Base-by-base conservation (phyloP, 2,888 invertebrate genomes). In the Synanthedon formicaeformis region DNA sequence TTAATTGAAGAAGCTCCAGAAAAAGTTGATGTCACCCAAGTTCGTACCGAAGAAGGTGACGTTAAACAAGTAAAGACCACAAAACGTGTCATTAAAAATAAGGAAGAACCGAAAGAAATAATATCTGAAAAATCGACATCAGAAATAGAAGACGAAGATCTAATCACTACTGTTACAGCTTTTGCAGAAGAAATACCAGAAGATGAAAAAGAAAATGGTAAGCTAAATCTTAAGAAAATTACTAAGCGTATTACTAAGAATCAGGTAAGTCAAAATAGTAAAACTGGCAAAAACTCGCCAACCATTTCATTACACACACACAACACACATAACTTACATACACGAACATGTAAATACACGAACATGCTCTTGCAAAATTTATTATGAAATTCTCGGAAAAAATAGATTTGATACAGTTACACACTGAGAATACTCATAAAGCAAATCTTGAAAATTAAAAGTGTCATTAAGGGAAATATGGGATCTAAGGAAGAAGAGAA, bases 211-310 rank as follows among this genome's bases (percentile, higher is more conserved):
- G 62, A 61, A 52, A 63, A 61, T 55, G 57, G 67, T 54, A 66
- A 66, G 56, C 59, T 59, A 40, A 61, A 58, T 12, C 74, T 73
- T 54, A 67, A 70, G 52, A 60, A 67, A 52, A 60, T 51, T 18
- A 49, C 49, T 12, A 56, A 56, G 27, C 56, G 56, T 5, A 48
- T 50, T 3, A 56, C 41, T n/a, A 34, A 34, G 34, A 10, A 52
- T 16, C 12, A 54, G 4, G n/a, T 45, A 49, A 67, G 83, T 89
- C 59, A 75, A 79, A 60, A 88, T 62, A 82, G 40, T 81, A 86
- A 57, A 84, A 87, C 49, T 67, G 83, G 83, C 54, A 48, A 48
- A 16, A 52, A 55, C 41, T 67, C 64, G 54, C 69, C 66, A 50
- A 64, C 64, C 1, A 59, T 62, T 8, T 73, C 59, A 23, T 57